Base-by-base conservation (phyloP, 2,888 invertebrate species). In the Brenthis ino region DNA sequence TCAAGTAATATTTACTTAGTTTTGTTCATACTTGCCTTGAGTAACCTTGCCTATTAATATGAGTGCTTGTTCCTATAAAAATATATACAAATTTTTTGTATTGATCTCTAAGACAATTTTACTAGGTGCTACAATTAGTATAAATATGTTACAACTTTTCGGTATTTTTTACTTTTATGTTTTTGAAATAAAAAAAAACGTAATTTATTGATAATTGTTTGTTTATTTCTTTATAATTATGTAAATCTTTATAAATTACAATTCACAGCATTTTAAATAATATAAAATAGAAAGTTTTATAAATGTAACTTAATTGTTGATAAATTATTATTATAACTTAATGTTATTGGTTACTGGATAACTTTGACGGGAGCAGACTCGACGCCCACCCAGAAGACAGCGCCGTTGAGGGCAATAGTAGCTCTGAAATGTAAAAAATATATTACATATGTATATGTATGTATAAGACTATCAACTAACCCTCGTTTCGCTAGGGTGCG, bases 361-460 rank as follows among this genome's bases (percentile, higher is more conserved):
- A 95, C 94, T 84, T 93, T 93, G 67, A 95, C 88, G 57, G 94
- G 93, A 65, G 94, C 94, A 48, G 94, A 94, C 80, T 95, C 94
- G 64, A 95, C 93, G 57, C 93, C 94, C 4, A 95, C 95, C 96
- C 96, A 96, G 89, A 95, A 96, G 14, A 94, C 93, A 6, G 94
- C 95, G n/a, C 95, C 95, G 81, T 95, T 94, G 80, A 94, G 87
- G 50, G 95, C 96, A 67, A 96, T 94, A 51, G 96, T 96, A 16
- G 94, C 95, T 80, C 95, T 95, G 90, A 78, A 94, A 93, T 73
- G 54, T n/a, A 37, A 53, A 4, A 66, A 51, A 28, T 13, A 54
- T 6, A 54, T 28, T 12, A 13, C 12, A 43, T 20, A 43, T 16
- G 16, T 16, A 16, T 43, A 20, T 20, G 20, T 43, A 43, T 11